Base-by-base conservation (phyloP, 2,888 invertebrate species). In the Oscheius sp. region DNA sequence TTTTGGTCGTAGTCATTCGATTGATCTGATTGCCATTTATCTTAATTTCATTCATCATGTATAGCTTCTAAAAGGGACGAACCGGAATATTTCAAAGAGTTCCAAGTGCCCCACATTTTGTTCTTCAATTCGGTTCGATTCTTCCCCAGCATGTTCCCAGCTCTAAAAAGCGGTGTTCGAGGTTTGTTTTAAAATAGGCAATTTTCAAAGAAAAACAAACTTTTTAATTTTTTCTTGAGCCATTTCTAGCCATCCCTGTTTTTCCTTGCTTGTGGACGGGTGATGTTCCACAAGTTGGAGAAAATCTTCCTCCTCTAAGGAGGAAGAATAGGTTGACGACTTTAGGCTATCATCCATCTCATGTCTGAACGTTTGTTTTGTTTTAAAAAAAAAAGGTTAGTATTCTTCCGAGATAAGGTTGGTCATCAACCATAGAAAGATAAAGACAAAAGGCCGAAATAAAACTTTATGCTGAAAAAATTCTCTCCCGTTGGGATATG, bases 1-100 rank as follows among this genome's bases (percentile, higher is more conserved):
- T 71, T 42, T 37, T 63, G 69, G 8, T 71, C 71, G 64, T 80
- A 80, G 48, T 75, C 78, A 31, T 71, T 71, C 2, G 69, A 70
- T 34, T 71, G 50, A 64, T 76, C 76, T 1, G 69, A 58, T 69
- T 76, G 74, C 79, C 79, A 79, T 31, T 63, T 70, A 53, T 70
- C 76, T 76, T 17, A 15, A 65, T 33, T 33, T 8, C 20, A 58
- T 33, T 1, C 10, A 64, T 0, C 12, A 20, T 31, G 37, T n/a
- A 46, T 12, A 12, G 4, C 37, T 31, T 31, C 15, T n/a, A n/a
- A n/a, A n/a, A n/a, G n/a, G n/a, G n/a, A 53, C 63, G 37, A 20
- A 72, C 72, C 72, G 5, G 75, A 76, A 64, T 79, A 79, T 65
- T 80, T 80, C 2, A 80, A 68, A 48, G 72, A 72, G 52, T 76